Conservation (phyloP, 1,140 invertebrate genomes). For the Temnothorax nylanderi region DNA sequence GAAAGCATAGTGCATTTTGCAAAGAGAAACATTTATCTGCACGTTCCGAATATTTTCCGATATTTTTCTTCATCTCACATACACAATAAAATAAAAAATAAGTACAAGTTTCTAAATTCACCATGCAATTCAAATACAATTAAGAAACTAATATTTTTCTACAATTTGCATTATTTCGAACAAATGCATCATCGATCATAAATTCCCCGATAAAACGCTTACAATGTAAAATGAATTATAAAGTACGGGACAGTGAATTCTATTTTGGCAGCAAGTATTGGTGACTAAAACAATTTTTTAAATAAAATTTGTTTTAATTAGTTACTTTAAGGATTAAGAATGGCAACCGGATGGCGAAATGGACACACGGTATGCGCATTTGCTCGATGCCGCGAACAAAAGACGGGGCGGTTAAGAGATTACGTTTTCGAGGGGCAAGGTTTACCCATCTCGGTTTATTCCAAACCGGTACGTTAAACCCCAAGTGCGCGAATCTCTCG, state of each 20-base stretch:
- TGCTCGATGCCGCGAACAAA: neutral
- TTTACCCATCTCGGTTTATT: conserved; percentile 46
- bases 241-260: neutral
- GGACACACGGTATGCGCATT: neutral
- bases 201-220: neutral
- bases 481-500: conserved; percentile 7
- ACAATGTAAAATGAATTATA: neutral
- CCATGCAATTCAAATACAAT: neutral
- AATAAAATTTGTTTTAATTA: neutral
- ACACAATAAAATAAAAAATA: neutral
- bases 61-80: neutral
- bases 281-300: neutral
- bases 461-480: conserved; percentile 60
- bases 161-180: neutral
- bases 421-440: conserved; percentile 51
- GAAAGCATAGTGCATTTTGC: neutral
- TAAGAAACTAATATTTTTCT: neutral
- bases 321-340: neutral
- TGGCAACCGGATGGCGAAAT: neutral
- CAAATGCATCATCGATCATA: neutral
- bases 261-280: neutral
- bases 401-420: conserved; percentile 53
- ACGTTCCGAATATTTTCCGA: conserved; percentile 1
- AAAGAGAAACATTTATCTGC: neutral
- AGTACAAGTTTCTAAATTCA: neutral